These are phyloP conservation scores for Cynoglossus semilaevis DNA, from an alignment of 2,113 vertebrate genomes.

Conservation along the genomic window DNA sequence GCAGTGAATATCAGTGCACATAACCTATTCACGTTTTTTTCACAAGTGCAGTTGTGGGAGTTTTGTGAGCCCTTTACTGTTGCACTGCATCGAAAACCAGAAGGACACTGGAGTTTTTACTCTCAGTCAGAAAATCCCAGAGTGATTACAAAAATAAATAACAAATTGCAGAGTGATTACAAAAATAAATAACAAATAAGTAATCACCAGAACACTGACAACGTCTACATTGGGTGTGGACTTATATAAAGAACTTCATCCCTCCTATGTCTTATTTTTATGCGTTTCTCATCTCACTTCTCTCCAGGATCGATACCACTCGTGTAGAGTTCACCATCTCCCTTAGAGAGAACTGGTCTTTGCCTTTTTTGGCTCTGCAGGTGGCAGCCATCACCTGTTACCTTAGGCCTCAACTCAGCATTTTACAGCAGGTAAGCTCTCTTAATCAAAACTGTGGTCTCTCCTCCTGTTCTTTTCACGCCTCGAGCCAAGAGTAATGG, in stretches of 20 bases:
- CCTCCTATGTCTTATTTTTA: not conserved
- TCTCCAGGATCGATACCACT: constrained; percentile 89
- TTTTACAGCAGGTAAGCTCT: constrained; percentile 79
- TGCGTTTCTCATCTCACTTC: constrained; percentile 17
- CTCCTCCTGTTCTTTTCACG: not conserved
- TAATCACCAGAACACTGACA: no score
- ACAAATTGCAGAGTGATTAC: no score
- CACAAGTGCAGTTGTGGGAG: no score
- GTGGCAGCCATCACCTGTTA: constrained; percentile 88
- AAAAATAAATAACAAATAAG: no score
- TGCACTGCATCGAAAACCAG: not conserved
- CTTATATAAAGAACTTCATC: not conserved
- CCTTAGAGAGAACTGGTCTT: constrained; percentile 95
- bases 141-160: no score
- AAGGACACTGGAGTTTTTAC: no score
- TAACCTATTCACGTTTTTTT: not conserved
- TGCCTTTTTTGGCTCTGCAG: constrained; percentile 94
- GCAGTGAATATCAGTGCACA: no score
- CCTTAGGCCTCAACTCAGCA: constrained; percentile 80
- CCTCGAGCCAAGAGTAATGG: not conserved
- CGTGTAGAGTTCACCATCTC: constrained; percentile 97
- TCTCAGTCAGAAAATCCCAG: no score
- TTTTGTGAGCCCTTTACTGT: no score
- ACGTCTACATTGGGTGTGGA: no score
- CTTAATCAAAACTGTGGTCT: constrained; percentile 1